Conservation (phyloP, 1,140 invertebrate genomes). For the Brachionus paranguensis region DNA sequence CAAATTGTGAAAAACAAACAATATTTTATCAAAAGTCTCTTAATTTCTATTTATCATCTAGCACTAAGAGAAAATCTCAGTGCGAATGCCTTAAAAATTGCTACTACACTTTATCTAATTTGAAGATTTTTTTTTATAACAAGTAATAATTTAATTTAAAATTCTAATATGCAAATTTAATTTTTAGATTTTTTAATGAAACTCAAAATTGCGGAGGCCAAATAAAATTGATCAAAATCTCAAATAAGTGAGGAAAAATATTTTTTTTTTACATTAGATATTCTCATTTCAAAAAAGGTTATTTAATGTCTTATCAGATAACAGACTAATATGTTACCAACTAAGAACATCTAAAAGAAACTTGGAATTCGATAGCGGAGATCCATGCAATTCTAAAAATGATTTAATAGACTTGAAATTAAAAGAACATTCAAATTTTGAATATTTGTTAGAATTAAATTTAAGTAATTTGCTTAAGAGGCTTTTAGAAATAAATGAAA, state of each 20-base stretch:
- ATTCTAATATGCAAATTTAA: neutral
- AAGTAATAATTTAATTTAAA: neutral
- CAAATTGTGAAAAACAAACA: neutral
- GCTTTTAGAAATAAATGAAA: neutral
- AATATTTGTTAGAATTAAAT: neutral
- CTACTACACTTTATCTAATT: neutral
- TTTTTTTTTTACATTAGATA: neutral
- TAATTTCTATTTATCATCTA: too few relatives aligned
- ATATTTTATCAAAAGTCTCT: neutral
- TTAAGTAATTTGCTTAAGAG: neutral
- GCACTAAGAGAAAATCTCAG: neutral
- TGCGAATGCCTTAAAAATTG: neutral
- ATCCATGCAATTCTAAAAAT: neutral
- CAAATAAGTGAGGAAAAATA: neutral
- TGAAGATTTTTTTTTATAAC: constrained; percentile 1
- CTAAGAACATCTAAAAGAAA: neutral
- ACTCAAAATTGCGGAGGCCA: neutral
- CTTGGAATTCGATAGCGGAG: neutral
- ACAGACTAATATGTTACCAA: neutral
- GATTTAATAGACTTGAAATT: neutral
- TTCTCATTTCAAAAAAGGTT: neutral
- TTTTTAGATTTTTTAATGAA: neutral
- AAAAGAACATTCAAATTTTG: neutral
- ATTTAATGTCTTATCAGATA: neutral
- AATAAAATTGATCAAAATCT: neutral